Conservation (phyloP, 2,888 invertebrate genomes). For the Sepioteuthis lessoniana region DNA sequence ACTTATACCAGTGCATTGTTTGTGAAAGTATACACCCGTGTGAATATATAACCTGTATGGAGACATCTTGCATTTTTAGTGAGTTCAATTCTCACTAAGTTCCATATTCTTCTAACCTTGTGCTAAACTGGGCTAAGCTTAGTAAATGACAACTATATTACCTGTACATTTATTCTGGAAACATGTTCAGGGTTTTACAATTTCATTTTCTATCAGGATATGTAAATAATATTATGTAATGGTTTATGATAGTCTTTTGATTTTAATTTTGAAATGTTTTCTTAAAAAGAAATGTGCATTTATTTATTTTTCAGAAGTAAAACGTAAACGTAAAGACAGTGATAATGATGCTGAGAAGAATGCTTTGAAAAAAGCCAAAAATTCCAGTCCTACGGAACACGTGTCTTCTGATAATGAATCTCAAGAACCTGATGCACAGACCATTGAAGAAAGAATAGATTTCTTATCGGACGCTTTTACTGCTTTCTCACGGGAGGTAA, state of each 20-base stretch:
- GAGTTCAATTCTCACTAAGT: too few species aligned
- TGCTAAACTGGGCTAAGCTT: too few species aligned
- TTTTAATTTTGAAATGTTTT: not conserved
- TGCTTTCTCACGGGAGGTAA: conserved; percentile 38
- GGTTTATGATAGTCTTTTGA: not conserved
- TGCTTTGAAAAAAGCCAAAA: not conserved
- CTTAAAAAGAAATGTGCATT: not conserved
- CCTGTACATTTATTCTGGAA: too few species aligned
- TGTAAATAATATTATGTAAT: too few species aligned
- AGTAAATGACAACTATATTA: too few species aligned
- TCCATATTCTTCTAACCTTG: too few species aligned
- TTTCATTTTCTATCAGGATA: too few species aligned
- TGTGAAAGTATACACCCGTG: too few species aligned
- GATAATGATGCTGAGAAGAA: not conserved
- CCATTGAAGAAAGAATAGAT: conserved; percentile 43
- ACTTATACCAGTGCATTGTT: too few species aligned
- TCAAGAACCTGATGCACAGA: conserved; percentile 15
- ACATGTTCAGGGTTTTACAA: too few species aligned
- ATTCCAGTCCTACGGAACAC: not conserved
- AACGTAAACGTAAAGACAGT: not conserved
- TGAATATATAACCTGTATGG: too few species aligned
- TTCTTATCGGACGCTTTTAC: conserved; percentile 44
- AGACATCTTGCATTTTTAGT: too few species aligned
- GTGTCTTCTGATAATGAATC: conserved; percentile 38
- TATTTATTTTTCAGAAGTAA: not conserved